Conservation (phyloP, 1,140 invertebrate species). For the Neodiprion pinetum region DNA sequence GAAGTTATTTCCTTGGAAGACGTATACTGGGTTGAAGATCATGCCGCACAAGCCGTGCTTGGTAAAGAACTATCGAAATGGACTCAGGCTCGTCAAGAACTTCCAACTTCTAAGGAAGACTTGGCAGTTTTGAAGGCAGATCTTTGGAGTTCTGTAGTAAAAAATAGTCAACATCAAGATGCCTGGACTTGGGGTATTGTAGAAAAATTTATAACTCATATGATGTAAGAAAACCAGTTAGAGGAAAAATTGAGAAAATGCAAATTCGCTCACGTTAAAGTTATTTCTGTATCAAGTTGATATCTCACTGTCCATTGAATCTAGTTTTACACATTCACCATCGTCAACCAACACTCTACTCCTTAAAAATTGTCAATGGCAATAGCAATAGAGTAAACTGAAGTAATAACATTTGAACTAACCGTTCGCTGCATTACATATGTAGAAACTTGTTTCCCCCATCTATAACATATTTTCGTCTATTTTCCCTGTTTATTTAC, state of each 20-base stretch:
- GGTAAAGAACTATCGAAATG: slow-evolving; percentile 82
- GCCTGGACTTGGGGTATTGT: slow-evolving; percentile 84
- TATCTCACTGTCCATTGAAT: too few relatives aligned
- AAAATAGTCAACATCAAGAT: slow-evolving; percentile 84
- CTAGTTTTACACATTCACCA: too few relatives aligned
- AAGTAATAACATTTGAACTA: too few relatives aligned
- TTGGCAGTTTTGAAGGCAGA: slow-evolving; percentile 79
- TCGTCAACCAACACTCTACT: too few relatives aligned
- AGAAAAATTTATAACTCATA: too few relatives aligned
- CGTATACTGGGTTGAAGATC: slow-evolving; percentile 88
- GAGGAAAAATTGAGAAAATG: not conserved
- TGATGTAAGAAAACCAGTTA: not conserved
- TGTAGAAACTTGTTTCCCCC: not conserved
- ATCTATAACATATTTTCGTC: slow-evolving; percentile 11
- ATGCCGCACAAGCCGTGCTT: slow-evolving; percentile 72
- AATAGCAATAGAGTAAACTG: too few relatives aligned
- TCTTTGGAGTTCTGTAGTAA: slow-evolving; percentile 87
- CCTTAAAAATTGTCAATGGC: too few relatives aligned
- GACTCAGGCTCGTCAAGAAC: slow-evolving; percentile 76
- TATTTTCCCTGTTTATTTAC: slow-evolving; percentile 15
- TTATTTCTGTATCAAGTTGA: too few relatives aligned
- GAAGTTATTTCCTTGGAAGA: slow-evolving; percentile 85
- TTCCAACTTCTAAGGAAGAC: slow-evolving; percentile 81
- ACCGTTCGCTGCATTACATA: too few relatives aligned
- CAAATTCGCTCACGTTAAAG: not conserved